Evolutionary conservation across 2,113 vertebrate species (phyloP).

Genomic region (Nesoenas mayeri): DNA sequence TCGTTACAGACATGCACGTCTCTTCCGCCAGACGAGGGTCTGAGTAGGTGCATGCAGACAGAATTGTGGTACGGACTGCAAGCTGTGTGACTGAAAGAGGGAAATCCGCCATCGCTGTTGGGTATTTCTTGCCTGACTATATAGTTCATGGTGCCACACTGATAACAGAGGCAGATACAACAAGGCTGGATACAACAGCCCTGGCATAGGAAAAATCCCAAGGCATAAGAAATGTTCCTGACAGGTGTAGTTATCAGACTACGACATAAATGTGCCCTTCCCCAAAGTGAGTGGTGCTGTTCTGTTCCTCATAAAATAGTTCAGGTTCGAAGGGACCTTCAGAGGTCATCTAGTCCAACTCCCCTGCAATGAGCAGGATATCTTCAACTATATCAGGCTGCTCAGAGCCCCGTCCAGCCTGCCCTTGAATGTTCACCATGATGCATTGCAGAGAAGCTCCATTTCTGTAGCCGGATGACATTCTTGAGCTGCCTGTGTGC

Average conservation of each 20-base stretch:
- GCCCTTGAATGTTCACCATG: no score
- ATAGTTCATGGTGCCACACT: neutral
- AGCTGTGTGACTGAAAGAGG: rapidly evolving
- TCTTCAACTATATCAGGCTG: no score
- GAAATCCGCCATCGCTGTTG: rapidly evolving
- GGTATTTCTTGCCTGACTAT: rapidly evolving
- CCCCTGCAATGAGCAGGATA: no score
- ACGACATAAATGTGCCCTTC: rapidly evolving
- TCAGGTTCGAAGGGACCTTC: no score
- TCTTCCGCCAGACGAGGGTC: rapidly evolving
- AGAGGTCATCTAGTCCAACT: no score
- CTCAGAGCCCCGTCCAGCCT: no score
- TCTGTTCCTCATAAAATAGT: neutral
- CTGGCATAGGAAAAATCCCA: rapidly evolving
- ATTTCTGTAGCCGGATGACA: rapidly evolving
- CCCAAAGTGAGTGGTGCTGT: neutral
- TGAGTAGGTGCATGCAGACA: rapidly evolving
- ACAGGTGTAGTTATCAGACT: rapidly evolving
- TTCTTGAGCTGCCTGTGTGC: rapidly evolving
- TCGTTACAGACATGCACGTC: rapidly evolving
- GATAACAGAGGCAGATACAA: neutral
- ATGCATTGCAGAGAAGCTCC: rapidly evolving
- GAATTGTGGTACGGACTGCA: rapidly evolving
- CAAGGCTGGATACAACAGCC: neutral
- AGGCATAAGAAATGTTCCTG: rapidly evolving